phyloP scores from a whole-genome alignment of 2,113 vertebrate genomes.

The Platichthys flesus region DNA sequence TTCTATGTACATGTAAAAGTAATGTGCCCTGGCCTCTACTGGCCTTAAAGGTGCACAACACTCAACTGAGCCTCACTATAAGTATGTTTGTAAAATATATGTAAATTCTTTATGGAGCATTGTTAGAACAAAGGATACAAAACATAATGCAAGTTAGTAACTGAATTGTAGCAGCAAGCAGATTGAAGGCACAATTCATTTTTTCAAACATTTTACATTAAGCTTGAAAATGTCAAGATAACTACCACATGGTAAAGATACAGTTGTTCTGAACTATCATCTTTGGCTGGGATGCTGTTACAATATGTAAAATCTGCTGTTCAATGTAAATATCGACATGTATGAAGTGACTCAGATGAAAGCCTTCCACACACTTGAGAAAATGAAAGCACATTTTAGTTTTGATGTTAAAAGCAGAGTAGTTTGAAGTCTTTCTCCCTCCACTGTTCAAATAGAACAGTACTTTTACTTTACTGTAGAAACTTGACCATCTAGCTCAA shows the following conservation, averaged over 20 bases:
- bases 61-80: constrained; percentile 11
- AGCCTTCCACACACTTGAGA: neutral
- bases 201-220: too few species aligned
- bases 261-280: too few species aligned
- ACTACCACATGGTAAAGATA: neutral
- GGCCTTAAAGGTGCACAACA: constrained; percentile 35
- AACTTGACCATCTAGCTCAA: too few species aligned
- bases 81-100: neutral
- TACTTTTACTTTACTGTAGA: too few species aligned
- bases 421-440: neutral
- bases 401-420: neutral
- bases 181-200: too few species aligned
- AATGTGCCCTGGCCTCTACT: constrained; percentile 52
- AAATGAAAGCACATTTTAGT: neutral
- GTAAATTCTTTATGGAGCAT: neutral
- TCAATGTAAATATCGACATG: neutral
- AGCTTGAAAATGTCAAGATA: too few species aligned
- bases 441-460: neutral
- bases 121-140: neutral
- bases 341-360: too few species aligned
- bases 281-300: neutral
- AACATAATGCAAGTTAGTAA: too few species aligned
- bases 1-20: neutral
- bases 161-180: too few species aligned
- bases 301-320: neutral